A percentile compares a stretch with the other conserved stretches of the same genome.
These are phyloP conservation scores for Acipenser oxyrinchus DNA, from an alignment of 2,797 vertebrate genomes.

Conservation along the genomic window DNA sequence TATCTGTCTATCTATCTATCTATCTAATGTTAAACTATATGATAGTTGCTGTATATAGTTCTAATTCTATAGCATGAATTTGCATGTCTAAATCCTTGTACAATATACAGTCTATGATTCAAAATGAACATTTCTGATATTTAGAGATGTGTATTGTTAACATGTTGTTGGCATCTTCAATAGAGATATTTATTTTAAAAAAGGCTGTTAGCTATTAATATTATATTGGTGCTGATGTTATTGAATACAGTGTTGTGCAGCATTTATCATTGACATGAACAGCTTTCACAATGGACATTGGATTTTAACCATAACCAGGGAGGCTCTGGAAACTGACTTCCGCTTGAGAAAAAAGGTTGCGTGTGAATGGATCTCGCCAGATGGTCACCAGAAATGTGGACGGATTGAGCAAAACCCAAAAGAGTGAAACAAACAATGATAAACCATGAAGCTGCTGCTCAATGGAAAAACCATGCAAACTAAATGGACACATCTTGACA, in stretches of 20 bases:
- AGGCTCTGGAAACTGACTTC: constrained; percentile 58
- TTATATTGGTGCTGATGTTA: constrained; percentile 70
- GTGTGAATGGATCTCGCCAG: not conserved
- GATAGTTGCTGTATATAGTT: constrained; percentile 35
- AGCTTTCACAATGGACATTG: constrained; percentile 64
- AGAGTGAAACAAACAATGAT: not conserved
- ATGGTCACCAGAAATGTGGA: not conserved
- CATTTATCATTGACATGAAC: constrained; percentile 71
- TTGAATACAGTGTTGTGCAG: constrained; percentile 70
- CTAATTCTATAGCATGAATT: constrained; percentile 47
- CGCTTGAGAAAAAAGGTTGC: constrained; percentile 30
- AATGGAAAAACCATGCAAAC: constrained; percentile 38
- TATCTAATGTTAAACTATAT: constrained; percentile 14
- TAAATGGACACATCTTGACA: constrained; percentile 32
- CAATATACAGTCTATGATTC: constrained; percentile 47
- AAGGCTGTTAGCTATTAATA: constrained; percentile 57
- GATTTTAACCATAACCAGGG: constrained; percentile 67
- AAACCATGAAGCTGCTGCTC: not conserved
- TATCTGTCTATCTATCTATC: too few relatives aligned
- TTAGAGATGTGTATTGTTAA: constrained; percentile 65
- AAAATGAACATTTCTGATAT: constrained; percentile 62
- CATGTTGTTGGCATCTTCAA: constrained; percentile 62
- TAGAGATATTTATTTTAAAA: constrained; percentile 55
- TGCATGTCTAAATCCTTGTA: constrained; percentile 63
- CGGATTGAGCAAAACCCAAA: not conserved